A percentile compares a stretch with the other conserved stretches of the same genome.
These are phyloP conservation scores for Whitmania pigra DNA, from an alignment of 1,140 invertebrate genomes.

Conservation along the genomic window DNA sequence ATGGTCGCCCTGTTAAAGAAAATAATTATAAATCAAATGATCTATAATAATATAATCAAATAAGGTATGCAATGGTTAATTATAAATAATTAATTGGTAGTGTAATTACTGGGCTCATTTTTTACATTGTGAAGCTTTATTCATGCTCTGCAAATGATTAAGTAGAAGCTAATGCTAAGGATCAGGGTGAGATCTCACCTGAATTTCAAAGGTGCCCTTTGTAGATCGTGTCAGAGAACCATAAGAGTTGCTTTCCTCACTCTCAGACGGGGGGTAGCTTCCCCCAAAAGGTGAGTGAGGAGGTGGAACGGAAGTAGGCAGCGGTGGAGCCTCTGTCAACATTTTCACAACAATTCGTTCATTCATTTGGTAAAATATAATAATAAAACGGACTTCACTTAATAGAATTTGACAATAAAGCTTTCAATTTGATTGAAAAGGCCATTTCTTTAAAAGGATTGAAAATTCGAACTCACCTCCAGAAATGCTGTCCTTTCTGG, in stretches of 20 bases:
- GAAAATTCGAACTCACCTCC: not conserved
- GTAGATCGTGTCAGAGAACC: not conserved
- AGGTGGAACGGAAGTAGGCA: conserved; percentile 15
- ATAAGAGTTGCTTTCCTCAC: not conserved
- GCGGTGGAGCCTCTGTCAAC: not conserved
- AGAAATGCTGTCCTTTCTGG: conserved; percentile 1
- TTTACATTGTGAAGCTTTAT: not conserved
- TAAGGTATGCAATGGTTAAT: not conserved
- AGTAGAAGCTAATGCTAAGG: not conserved
- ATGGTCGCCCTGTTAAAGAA: not conserved
- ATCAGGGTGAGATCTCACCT: not conserved
- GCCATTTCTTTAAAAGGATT: not conserved
- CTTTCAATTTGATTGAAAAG: not conserved
- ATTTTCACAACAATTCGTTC: not conserved
- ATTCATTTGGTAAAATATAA: not conserved
- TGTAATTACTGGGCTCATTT: not conserved
- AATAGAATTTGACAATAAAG: not conserved
- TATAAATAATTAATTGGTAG: not conserved
- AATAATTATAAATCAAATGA: not conserved
- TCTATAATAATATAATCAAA: not conserved
- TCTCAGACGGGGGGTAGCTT: not conserved
- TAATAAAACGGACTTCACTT: not conserved
- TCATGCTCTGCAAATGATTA: not conserved
- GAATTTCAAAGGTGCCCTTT: not conserved
- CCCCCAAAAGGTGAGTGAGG: not conserved